Evolutionary conservation across 2,113 vertebrate species (phyloP).

Genomic region (Callopanchax toddi): DNA sequence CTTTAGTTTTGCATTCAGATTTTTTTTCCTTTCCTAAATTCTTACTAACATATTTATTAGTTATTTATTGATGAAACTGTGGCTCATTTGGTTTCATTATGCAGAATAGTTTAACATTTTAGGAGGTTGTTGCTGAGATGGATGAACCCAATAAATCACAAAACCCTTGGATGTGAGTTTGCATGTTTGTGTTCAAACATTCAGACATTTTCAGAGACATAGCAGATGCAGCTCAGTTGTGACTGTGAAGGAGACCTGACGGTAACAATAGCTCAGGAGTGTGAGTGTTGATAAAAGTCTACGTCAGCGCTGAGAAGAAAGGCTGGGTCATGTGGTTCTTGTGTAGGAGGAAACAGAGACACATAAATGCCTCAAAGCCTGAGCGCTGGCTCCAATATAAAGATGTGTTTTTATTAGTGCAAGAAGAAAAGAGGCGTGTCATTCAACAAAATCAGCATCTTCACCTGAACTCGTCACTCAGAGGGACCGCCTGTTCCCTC

Average conservation of each 20-base stretch:
- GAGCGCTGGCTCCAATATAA: conserved; percentile 18
- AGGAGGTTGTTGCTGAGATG: conserved; percentile 24
- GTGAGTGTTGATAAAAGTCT: not conserved
- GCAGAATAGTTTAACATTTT: no score
- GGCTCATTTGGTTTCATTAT: no score
- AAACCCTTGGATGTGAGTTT: conserved; percentile 1
- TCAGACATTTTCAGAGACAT: conserved; percentile 18
- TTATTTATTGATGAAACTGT: no score
- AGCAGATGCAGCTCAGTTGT: not conserved
- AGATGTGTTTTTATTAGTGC: not conserved
- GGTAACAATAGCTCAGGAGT: not conserved
- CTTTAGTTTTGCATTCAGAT: no score
- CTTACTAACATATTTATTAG: not conserved
- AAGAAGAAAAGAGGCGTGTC: not conserved
- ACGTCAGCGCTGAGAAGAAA: not conserved
- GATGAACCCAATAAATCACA: conserved; percentile 48
- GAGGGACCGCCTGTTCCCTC: not conserved
- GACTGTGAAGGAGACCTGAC: conserved; percentile 2
- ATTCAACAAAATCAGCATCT: not conserved
- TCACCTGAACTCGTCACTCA: not conserved
- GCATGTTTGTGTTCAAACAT: conserved; percentile 28
- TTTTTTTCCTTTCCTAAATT: no score
- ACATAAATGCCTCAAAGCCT: conserved; percentile 10
- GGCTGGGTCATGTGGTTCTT: conserved; percentile 20
- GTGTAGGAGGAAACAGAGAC: conserved; percentile 15